A percentile compares a stretch with the other conserved stretches of the same genome.
These are phyloP conservation scores for Cosmia trapezina DNA, from an alignment of 2,888 invertebrate species.

Conservation along the genomic window DNA sequence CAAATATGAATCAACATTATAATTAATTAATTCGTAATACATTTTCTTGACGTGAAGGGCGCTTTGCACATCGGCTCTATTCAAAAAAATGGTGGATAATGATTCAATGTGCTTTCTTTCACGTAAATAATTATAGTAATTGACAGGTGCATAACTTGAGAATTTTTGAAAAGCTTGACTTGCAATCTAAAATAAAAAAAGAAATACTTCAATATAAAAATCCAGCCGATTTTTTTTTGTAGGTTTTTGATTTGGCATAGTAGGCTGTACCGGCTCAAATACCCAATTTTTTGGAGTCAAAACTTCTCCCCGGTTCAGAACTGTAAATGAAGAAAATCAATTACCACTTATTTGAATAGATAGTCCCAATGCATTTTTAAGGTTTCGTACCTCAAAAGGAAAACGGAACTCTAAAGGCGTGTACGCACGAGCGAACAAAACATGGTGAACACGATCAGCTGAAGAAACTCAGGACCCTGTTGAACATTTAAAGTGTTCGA, in stretches of 20 bases:
- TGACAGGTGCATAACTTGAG: rapidly evolving
- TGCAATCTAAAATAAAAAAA: constrained; percentile 18
- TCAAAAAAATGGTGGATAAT: constrained; percentile 16
- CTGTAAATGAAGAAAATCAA: background rate
- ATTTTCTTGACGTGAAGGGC: constrained; percentile 51
- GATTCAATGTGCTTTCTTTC: rapidly evolving
- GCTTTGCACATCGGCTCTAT: constrained; percentile 43
- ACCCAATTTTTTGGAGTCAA: background rate
- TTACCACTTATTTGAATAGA: background rate
- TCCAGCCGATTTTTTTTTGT: too few species aligned
- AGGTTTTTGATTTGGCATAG: too few species aligned
- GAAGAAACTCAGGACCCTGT: too few species aligned
- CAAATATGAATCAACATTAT: rapidly evolving
- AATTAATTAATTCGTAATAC: rapidly evolving
- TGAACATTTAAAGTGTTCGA: too few species aligned
- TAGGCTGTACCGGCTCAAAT: too few species aligned
- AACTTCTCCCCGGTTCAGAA: background rate
- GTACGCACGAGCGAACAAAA: too few species aligned
- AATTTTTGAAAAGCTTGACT: rapidly evolving
- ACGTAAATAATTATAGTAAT: background rate
- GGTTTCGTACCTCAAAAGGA: too few species aligned
- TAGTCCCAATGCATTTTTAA: background rate
- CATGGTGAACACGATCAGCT: too few species aligned
- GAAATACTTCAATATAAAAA: background rate
- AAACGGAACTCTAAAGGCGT: too few species aligned